Base-by-base conservation (phyloP, 2,113 vertebrate genomes). In the Strix uralensis region DNA sequence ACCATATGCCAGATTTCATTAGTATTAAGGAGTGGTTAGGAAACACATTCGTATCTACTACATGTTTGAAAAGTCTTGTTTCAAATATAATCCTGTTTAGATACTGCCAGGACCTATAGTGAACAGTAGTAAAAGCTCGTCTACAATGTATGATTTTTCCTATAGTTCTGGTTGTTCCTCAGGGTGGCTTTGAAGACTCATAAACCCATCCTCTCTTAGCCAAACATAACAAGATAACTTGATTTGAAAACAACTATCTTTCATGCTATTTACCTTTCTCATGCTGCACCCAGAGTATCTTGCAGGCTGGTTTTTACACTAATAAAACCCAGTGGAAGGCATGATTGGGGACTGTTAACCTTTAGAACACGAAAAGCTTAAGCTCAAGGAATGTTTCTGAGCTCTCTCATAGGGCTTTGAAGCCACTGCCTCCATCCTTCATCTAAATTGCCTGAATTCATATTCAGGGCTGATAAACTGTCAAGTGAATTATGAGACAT, bases 401-500 rank as follows among this genome's bases (percentile, higher is more conserved):
- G 54, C 83, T 95, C 44, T 75, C 87, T 54, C 38, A 2, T 10
- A 90, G 61, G 66, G 74, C 63, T 86, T 90, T 94, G 81, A 96
- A 97, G 81, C 54, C 49, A 82, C 67, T 89, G 66, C 61, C 54
- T 97, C 95, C 93, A 95, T 97, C 90, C 88, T 97, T 97, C 93
- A 95, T 97, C 83, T 96, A 89, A 98, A 97, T 94, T 94, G 73
- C 82, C 86, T 95, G 47, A 86, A 96, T 96, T 92, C 74, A 95
- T 97, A 96, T 98, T 92, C 92, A 92, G 67, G 90, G 84, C 93
- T 96, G 96, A 97, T 96, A 96, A 98, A 95, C 88, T 80, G 90
- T 96, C 96, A 96, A 92, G 75, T 91, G 86, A 94, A 96, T 97
- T 95, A 93, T 77, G 86, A 96, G 89, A 91, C 77, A 22, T 69